Conservation (phyloP, 1,140 invertebrate genomes). For the Drosophila nasuta region DNA sequence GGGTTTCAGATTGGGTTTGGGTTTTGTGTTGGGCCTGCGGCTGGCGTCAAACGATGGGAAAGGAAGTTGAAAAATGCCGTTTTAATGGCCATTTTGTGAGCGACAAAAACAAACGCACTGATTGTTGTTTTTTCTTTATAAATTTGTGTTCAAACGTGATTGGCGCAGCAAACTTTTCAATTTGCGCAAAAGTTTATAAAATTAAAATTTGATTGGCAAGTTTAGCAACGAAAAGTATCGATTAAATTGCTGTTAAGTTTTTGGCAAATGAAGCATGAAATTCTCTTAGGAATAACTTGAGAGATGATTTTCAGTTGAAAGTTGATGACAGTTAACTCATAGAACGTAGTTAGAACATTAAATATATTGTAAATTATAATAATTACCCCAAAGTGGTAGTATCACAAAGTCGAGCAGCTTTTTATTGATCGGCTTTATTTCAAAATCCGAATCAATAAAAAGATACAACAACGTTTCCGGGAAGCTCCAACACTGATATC, state of each 20-base stretch:
- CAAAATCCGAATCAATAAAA: not conserved
- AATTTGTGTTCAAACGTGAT: not conserved
- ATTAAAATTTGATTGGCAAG: slow-evolving; percentile 3
- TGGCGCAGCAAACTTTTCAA: slow-evolving; percentile 43
- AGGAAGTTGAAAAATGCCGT: slow-evolving; percentile 68
- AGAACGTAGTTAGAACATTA: not conserved
- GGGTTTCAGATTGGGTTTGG: slow-evolving; percentile 1
- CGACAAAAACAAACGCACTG: slow-evolving; percentile 34
- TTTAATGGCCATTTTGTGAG: slow-evolving; percentile 52
- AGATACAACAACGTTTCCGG: slow-evolving; percentile 1
- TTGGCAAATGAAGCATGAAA: slow-evolving; percentile 1
- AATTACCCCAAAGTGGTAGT: not conserved
- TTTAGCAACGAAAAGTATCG: slow-evolving; percentile 22
- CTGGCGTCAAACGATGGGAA: slow-evolving; percentile 56
- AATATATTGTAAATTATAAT: not conserved
- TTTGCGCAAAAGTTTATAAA: slow-evolving; percentile 25
- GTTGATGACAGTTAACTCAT: not conserved
- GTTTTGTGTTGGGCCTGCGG: slow-evolving; percentile 13
- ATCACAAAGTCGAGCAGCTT: not conserved
- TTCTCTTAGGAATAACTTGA: not conserved
- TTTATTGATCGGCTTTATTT: not conserved
- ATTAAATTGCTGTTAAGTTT: slow-evolving; percentile 6
- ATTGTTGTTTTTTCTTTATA: slow-evolving; percentile 29
- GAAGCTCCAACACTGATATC: not conserved
- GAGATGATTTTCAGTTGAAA: not conserved